Conservation (phyloP, 2,888 invertebrate genomes). For the Pheosia tremula region DNA sequence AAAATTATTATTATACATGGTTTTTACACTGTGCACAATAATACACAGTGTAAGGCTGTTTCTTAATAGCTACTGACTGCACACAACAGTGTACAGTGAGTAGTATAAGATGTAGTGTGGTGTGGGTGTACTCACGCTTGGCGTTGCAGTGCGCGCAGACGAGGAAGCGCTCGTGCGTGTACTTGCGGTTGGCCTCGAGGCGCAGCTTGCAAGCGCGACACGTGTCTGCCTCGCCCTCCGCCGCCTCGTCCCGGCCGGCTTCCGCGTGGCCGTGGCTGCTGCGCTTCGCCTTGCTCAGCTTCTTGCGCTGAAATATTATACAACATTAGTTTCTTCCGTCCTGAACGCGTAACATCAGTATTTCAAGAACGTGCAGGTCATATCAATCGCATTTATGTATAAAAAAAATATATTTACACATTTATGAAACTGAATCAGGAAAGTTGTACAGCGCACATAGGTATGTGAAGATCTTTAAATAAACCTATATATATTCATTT, state of each 20-base stretch:
- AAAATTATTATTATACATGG: no score
- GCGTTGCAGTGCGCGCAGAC: constrained; percentile 84
- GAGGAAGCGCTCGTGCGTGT: constrained; percentile 85
- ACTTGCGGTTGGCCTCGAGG: constrained; percentile 83
- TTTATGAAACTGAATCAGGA: no score
- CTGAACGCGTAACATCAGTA: no score
- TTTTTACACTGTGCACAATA: no score
- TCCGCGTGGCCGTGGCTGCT: constrained; percentile 45
- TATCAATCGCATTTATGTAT: no score
- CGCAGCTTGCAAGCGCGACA: constrained; percentile 86
- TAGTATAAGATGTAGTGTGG: background rate
- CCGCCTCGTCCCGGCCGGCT: constrained; percentile 25
- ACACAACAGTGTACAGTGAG: no score
- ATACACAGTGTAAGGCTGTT: no score
- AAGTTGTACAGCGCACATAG: no score
- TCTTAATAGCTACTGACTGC: no score
- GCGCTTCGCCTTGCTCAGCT: constrained; percentile 70
- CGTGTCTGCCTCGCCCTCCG: constrained; percentile 48
- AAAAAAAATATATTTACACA: no score
- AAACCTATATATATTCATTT: no score
- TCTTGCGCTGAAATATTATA: constrained; percentile 66
- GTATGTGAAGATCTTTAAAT: no score
- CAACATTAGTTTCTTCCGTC: background rate
- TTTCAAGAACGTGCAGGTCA: background rate
- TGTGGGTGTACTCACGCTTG: constrained; percentile 70